Evolutionary conservation across 2,888 invertebrate species (phyloP).

Genomic region (Oscheius sp.): DNA sequence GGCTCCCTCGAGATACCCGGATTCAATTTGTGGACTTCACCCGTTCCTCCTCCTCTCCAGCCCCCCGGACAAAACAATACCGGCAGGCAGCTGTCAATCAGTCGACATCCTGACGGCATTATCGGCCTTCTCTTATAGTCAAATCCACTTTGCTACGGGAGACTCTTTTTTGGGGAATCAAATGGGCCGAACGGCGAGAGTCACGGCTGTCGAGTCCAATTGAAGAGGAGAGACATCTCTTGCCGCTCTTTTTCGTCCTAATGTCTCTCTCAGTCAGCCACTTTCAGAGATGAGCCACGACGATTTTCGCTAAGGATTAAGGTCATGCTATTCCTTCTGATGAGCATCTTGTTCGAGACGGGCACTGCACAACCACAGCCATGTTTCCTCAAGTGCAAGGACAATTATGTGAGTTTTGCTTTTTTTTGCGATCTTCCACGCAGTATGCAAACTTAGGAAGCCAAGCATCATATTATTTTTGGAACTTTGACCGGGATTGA

Average conservation of each 20-base stretch:
- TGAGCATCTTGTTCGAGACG: constrained; percentile 15
- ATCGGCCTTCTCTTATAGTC: constrained; percentile 35
- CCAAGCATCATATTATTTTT: not conserved
- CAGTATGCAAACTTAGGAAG: not conserved
- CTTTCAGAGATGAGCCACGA: constrained; percentile 7
- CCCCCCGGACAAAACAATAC: constrained; percentile 12
- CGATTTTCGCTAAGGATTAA: too few species aligned
- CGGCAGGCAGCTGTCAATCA: constrained; percentile 29
- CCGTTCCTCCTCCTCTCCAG: not conserved
- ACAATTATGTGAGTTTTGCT: constrained; percentile 61
- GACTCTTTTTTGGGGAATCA: constrained; percentile 22
- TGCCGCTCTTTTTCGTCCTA: constrained; percentile 2
- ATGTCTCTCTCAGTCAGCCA: not conserved
- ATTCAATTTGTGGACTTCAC: constrained; percentile 52
- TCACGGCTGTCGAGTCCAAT: constrained; percentile 27
- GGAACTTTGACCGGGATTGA: too few species aligned
- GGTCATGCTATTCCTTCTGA: constrained; percentile 11
- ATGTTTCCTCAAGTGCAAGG: constrained; percentile 65
- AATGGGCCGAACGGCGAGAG: constrained; percentile 31
- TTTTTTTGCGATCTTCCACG: not conserved
- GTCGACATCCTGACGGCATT: constrained; percentile 3
- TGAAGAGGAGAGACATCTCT: constrained; percentile 17
- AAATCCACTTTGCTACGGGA: constrained; percentile 32
- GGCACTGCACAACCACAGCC: constrained; percentile 49
- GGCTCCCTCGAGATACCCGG: constrained; percentile 53